Base-by-base conservation (phyloP, 2,888 invertebrate genomes). In the Thereva unica region DNA sequence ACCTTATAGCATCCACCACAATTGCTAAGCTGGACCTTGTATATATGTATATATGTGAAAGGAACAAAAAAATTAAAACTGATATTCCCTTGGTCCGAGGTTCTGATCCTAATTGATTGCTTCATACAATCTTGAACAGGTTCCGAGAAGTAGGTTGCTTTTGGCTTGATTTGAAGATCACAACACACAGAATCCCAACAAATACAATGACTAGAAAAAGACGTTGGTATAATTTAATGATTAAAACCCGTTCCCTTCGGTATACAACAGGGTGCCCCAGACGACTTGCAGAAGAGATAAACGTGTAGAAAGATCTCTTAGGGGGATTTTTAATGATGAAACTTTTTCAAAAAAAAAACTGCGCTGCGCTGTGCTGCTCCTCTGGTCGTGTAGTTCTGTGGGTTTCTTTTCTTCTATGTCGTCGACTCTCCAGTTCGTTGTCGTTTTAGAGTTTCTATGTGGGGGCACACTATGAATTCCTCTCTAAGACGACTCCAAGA, bases 401-500 rank as follows among this genome's bases (percentile, higher is more conserved):
- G 23, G 23, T 23, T 23, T 23, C 23, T 23, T 23, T 23, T 23
- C 23, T 23, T 23, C 23, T 23, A 23, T 23, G 23, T 23, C 23
- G 23, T 23, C 23, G 23, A 23, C 23, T 23, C 23, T 23, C 23
- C 23, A 23, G 23, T 23, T 23, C 37, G 59, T 59, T 59, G 47
- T 59, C 35, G 45, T 56, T 38, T 47, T 49, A 59, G 59, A 45
- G 49, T 59, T 49, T 59, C 68, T 66, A 75, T 75, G 76, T 64
- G 70, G 8, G 70, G 71, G 73, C 59, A 70, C 68, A 68, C 72
- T 74, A 71, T 68, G 23, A 71, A 9, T 5, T 4, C 3, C 12
- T 8, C 55, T 65, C n/a, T n/a, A n/a, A n/a, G n/a, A 71, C 71
- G 74, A 73, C 74, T 75, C 71, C 71, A 73, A 75, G 74, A 74